Evolutionary conservation across 2,113 vertebrate genomes (phyloP).

Genomic region (Delphinapterus leucas): DNA sequence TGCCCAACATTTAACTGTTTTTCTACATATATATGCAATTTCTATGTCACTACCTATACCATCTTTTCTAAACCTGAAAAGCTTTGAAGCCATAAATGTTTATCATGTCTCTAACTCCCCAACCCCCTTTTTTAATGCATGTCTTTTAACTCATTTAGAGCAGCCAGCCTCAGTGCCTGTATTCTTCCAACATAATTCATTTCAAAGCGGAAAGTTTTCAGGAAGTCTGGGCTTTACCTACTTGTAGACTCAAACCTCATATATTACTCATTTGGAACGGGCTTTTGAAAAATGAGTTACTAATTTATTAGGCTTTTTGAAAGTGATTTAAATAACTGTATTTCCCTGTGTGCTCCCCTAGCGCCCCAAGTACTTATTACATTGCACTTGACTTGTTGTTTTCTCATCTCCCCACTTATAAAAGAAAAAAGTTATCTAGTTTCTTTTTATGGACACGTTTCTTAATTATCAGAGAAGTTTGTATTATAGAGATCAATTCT

Average conservation of each 20-base stretch:
- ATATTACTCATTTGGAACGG: slow-evolving; percentile 1
- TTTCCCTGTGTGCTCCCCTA: background rate
- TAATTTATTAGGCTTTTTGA: background rate
- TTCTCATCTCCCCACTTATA: background rate
- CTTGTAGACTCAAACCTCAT: background rate
- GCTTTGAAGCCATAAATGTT: background rate
- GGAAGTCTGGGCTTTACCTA: background rate
- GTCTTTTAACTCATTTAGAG: background rate
- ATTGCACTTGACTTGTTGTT: background rate
- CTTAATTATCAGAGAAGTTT: background rate
- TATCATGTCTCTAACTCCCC: background rate
- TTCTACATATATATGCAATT: background rate
- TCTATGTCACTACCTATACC: background rate
- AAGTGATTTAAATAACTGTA: background rate
- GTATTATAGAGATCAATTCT: background rate
- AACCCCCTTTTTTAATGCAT: background rate
- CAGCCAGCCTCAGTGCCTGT: background rate
- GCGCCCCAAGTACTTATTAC: background rate
- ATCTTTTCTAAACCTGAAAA: background rate
- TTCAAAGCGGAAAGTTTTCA: background rate
- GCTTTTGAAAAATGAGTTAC: background rate
- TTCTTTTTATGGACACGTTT: background rate
- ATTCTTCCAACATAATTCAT: background rate
- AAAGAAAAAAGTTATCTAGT: background rate
- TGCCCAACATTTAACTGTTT: background rate